Conservation (phyloP, 2,113 vertebrate genomes). For the Mustela nigripes region DNA sequence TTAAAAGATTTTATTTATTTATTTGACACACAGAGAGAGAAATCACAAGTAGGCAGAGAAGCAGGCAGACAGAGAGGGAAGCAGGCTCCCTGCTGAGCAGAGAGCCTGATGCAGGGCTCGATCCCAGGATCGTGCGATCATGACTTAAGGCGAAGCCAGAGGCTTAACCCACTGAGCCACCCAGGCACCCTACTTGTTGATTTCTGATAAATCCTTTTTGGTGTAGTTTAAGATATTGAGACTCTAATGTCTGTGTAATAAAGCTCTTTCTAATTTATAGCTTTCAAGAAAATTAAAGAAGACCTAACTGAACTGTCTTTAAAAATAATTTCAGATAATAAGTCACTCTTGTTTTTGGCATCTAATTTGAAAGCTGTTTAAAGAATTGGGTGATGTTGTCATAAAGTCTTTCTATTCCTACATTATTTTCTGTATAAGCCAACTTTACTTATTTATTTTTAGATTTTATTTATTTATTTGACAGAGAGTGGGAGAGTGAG, state of each 20-base stretch:
- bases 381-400: neutral
- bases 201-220: neutral
- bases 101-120: too few species aligned
- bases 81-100: too few species aligned
- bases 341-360: conserved; percentile 3
- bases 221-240: neutral
- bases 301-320: neutral
- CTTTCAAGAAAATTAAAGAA: neutral
- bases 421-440: neutral
- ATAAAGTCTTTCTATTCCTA: neutral
- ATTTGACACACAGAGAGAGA: too few species aligned
- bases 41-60: too few species aligned
- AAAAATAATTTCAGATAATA: conserved; percentile 5
- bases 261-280: neutral
- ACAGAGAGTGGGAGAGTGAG: too few species aligned
- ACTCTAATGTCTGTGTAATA: neutral
- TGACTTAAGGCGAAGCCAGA: too few species aligned
- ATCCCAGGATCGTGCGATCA: too few species aligned
- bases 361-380: neutral
- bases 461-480: too few species aligned
- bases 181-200: neutral
- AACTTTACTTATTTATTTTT: neutral
- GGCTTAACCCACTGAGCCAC: too few species aligned
- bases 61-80: too few species aligned
- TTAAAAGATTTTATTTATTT: too few species aligned